Conservation (phyloP, 2,113 vertebrate genomes). For the Addax nasomaculatus region DNA sequence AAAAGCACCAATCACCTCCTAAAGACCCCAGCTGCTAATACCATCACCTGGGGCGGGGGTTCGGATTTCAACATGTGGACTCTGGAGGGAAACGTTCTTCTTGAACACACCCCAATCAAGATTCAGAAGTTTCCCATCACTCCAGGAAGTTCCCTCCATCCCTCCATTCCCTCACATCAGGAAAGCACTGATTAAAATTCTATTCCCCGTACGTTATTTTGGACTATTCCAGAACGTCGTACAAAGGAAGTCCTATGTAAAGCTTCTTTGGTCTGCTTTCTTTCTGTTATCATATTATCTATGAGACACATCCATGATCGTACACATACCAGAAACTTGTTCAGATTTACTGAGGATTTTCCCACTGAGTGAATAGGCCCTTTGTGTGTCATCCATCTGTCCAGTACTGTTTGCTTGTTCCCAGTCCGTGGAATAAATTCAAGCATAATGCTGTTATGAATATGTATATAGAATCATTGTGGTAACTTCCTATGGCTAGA, state of each 20-base stretch:
- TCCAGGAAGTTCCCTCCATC: background rate
- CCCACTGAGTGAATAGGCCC: background rate
- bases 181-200: background rate
- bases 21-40: background rate
- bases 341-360: background rate
- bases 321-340: background rate
- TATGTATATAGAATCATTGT: background rate
- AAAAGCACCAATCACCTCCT: background rate
- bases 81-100: background rate
- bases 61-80: background rate
- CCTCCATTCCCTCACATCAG: background rate
- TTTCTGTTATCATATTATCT: background rate
- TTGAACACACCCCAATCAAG: background rate
- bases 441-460: background rate
- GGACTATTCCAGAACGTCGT: background rate
- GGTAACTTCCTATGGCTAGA: background rate
- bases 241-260: background rate
- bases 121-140: background rate
- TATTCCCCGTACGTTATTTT: background rate
- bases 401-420: background rate
- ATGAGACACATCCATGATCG: background rate
- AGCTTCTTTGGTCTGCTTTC: background rate
- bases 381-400: background rate
- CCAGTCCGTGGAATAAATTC: background rate
- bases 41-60: background rate